Base-by-base conservation (phyloP, 2,797 vertebrate genomes). In the Melanotaenia trifasciata region DNA sequence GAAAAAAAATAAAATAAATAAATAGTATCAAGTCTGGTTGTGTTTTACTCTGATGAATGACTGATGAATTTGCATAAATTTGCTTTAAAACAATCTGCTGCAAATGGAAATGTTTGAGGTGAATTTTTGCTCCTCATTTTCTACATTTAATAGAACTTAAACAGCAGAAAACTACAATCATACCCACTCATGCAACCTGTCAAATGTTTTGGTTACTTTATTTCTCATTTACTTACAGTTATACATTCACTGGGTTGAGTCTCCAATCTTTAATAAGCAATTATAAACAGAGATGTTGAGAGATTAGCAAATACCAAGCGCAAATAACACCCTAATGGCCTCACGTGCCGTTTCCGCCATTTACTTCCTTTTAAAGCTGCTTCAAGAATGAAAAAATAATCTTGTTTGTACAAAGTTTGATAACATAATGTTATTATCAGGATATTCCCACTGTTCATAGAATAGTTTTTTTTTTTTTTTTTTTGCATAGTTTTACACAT, bases 31-130 rank as follows among this genome's bases (percentile, higher is more conserved):
- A 56, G 24, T 74, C 50, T 36, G 33, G 54, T 75, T 70, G 65
- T 71, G 36, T 60, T 68, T 80, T 58, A 77, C 54, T 73, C 26
- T 20, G 28, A 71, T n/a, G 61, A 13, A 47, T 62, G 11, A 2
- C 72, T 76, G 67, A 68, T 58, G 28, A 40, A 16, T 56, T 64
- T 67, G 32, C 38, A 77, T 77, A 8, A 82, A 78, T 78, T 14
- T 38, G 36, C 47, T 59, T 63, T 2, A 20, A 61, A 36, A 58
- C 4, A 14, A 13, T 5, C 14, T 56, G 12, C 53, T 56, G 4
- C 22, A 9, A 51, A 18, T 18, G 4, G 53, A 75, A 68, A 60
- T 45, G 10, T 57, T 36, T 1, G 5, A 38, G 30, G 45, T 51
- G 8, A 54, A 53, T 60, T 30, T 61, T 36, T 0, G 9, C 18